Conservation (phyloP, 2,888 invertebrate species). For the Lasiommata megera region DNA sequence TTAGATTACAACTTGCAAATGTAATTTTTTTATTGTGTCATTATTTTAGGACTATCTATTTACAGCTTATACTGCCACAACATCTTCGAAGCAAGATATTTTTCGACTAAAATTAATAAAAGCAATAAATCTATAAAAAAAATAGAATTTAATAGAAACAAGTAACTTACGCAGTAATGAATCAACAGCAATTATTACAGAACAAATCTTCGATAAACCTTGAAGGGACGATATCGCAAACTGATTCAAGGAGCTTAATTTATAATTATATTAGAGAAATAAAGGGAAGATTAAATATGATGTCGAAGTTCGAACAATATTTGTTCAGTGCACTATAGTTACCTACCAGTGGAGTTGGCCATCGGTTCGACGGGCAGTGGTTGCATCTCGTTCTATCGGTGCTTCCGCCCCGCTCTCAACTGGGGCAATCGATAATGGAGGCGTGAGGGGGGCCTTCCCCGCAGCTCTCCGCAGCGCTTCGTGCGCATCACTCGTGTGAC, state of each 20-base stretch:
- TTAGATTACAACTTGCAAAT: too few species aligned
- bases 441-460: constrained; percentile 48
- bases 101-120: too few species aligned
- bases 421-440: constrained; percentile 84
- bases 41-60: too few species aligned
- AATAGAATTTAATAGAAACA: too few species aligned
- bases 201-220: constrained; percentile 9
- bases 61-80: too few species aligned
- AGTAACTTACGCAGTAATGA: too few species aligned
- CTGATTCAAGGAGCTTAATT: constrained; percentile 39
- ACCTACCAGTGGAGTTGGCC: constrained; percentile 65
- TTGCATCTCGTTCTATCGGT: constrained; percentile 80
- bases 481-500: constrained; percentile 77
- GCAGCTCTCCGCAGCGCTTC: constrained; percentile 48
- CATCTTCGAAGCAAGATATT: too few species aligned
- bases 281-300: constrained; percentile 69
- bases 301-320: constrained; percentile 66
- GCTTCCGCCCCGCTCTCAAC: constrained; percentile 82
- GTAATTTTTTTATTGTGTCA: too few species aligned
- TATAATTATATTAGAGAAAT: constrained; percentile 49
- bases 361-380: constrained; percentile 72
- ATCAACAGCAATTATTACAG: too few species aligned
- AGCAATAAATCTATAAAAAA: too few species aligned
- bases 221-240: constrained; percentile 22
- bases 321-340: constrained; percentile 72